Percentiles rank a stretch among this genome's conserved stretches.
Conservation (phyloP, 2,113 vertebrate genomes). For the Camelus bactrianus region DNA sequence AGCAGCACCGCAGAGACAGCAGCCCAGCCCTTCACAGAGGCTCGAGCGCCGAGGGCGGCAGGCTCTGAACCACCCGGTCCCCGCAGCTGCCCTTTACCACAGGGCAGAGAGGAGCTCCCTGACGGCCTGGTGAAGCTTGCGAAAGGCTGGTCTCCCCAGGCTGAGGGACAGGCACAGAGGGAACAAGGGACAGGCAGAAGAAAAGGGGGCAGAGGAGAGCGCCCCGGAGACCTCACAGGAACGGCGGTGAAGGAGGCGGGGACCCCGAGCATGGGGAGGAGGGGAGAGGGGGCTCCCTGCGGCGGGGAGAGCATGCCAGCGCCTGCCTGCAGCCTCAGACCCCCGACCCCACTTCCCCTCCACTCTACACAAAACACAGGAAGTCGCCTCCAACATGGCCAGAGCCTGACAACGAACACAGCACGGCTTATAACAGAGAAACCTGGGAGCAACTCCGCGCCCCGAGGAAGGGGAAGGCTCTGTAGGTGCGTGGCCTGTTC, state of each 20-base stretch:
- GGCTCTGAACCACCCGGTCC: accelerated
- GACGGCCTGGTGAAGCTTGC: background rate
- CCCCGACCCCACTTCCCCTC: background rate
- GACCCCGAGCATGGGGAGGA: accelerated
- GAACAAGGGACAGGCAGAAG: background rate
- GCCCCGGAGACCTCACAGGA: background rate
- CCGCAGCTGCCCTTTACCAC: background rate
- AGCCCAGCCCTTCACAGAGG: background rate
- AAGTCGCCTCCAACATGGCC: background rate
- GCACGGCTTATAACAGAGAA: background rate
- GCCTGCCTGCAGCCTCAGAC: background rate
- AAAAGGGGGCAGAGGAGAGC: background rate
- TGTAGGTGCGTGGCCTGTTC: accelerated
- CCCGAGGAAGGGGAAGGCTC: background rate
- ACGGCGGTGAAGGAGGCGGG: too few species aligned
- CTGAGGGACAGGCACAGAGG: background rate
- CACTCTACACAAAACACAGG: background rate
- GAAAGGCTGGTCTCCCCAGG: background rate
- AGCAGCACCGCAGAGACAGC: background rate
- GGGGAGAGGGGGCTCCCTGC: too few species aligned
- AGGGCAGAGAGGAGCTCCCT: background rate
- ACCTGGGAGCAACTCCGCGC: background rate
- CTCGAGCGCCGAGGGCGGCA: accelerated
- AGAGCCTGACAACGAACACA: background rate
- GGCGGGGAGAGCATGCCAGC: too few species aligned